Conservation (phyloP, 2,888 invertebrate species). For the Trichopoda pennipes region DNA sequence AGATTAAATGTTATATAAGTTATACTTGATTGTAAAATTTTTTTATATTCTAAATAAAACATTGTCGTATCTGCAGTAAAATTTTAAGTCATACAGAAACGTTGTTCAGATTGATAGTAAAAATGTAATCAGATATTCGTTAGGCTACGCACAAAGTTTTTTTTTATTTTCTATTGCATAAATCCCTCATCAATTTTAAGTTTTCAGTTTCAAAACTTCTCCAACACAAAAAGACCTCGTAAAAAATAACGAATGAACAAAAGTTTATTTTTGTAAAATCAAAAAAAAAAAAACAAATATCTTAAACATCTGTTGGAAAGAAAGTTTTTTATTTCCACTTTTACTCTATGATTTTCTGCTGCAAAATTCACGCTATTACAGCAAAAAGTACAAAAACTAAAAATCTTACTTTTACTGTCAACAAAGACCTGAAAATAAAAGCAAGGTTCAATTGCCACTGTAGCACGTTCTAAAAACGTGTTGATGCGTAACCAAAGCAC, state of each 20-base stretch:
- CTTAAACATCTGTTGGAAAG: constrained; percentile 54
- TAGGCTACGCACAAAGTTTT: too few relatives aligned
- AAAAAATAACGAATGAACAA: constrained; percentile 6
- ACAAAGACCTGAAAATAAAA: constrained; percentile 32
- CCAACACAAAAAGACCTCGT: not conserved
- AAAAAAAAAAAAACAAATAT: too few relatives aligned
- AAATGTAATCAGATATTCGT: too few relatives aligned
- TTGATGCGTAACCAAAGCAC: constrained; percentile 66
- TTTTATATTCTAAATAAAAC: too few relatives aligned
- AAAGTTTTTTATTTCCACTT: constrained; percentile 40
- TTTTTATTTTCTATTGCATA: too few relatives aligned
- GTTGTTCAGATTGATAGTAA: too few relatives aligned
- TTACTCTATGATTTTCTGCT: constrained; percentile 24
- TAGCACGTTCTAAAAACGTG: constrained; percentile 64
- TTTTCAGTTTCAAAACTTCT: constrained; percentile 40
- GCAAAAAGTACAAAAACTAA: constrained; percentile 20
- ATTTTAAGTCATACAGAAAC: too few relatives aligned
- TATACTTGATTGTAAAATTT: too few relatives aligned
- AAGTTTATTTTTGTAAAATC: constrained; percentile 34
- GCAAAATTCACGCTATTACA: constrained; percentile 6
- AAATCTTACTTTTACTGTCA: constrained; percentile 44
- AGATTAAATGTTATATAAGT: too few relatives aligned
- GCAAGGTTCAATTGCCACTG: constrained; percentile 60
- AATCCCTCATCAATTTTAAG: not conserved
- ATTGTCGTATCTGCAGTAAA: too few relatives aligned